phyloP scores from a whole-genome alignment of 2,888 invertebrate species.

The Parapristionchus giblindavisi region DNA sequence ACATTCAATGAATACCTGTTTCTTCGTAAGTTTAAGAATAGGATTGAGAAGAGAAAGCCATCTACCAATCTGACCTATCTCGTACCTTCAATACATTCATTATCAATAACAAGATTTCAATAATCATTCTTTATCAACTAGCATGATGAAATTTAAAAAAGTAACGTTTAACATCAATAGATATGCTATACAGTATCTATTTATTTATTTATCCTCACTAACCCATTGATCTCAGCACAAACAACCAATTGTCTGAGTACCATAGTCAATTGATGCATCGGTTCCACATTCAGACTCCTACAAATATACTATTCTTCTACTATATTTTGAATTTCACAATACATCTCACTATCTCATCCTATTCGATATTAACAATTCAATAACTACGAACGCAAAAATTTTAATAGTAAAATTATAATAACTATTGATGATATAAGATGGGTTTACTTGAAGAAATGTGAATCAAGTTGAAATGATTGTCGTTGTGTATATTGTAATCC shows the following conservation, averaged over 20 bases:
- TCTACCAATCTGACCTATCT: slow-evolving; percentile 25
- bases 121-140: no score
- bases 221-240: slow-evolving; percentile 33
- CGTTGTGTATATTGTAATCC: no score
- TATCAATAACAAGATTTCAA: no score
- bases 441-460: slow-evolving; percentile 6
- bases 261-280: slow-evolving; percentile 20
- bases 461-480: slow-evolving; percentile 6
- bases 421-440: not conserved
- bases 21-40: slow-evolving; percentile 29
- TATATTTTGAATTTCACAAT: not conserved
- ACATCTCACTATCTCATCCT: not conserved
- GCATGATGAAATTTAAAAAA: no score
- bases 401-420: no score
- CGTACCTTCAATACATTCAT: slow-evolving; percentile 12
- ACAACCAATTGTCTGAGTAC: slow-evolving; percentile 25
- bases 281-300: not conserved
- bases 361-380: not conserved
- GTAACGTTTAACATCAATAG: no score
- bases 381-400: no score
- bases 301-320: not conserved
- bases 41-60: slow-evolving; percentile 24
- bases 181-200: no score
- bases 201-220: no score
- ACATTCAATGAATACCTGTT: slow-evolving; percentile 23